Evolutionary conservation across 2,888 invertebrate species (phyloP), one percentile per base, ranked within the genome.

Genomic region (Barypeithes pellucidus): DNA sequence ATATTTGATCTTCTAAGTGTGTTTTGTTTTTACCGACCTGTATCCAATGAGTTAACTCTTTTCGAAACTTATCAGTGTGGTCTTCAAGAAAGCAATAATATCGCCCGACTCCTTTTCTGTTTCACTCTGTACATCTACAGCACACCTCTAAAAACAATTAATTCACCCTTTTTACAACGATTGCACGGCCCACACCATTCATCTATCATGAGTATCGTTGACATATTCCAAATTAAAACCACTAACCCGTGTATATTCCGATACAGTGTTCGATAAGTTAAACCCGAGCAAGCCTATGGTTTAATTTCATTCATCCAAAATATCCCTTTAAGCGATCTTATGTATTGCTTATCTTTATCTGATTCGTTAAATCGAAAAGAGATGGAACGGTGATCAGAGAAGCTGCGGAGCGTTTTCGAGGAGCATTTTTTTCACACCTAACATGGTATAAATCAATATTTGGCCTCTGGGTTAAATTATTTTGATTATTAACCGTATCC

Each of bases 221-320:
- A 86, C 86, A 85, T 84, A 85, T 86, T 84, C 84, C 82, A 86
- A 86, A 86, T 86, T 86, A 86, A 86, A 86, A 86, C 85, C 85
- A 84, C 84, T 84, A 84, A 85, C 83, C 82, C 80, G 80, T 79
- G 79, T 78, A 77, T 71, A 63, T 52, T 63, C 24, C 71, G 77
- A 76, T 75, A 75, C 57, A 36, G 62, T 39, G 50, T 39, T 62
- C 59, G 54, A 57, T 57, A 57, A 57, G 54, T 33, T 57, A 18
- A 57, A 57, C 54, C 36, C 54, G 18, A 33, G 18, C 54, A 60
- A 16, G 47, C 47, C 45, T 67, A 60, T 60, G 33, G 61, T 72
- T 59, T 54, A 62, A 69, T 72, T 67, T 72, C 60, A 61, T 14
- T 66, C 41, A 60, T 71, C 22, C 61, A 50, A 24, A 61, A 54